Evolutionary conservation across 2,113 vertebrate species (phyloP), one percentile per base, ranked within the genome.

Genomic region (Argyrosomus japonicus): DNA sequence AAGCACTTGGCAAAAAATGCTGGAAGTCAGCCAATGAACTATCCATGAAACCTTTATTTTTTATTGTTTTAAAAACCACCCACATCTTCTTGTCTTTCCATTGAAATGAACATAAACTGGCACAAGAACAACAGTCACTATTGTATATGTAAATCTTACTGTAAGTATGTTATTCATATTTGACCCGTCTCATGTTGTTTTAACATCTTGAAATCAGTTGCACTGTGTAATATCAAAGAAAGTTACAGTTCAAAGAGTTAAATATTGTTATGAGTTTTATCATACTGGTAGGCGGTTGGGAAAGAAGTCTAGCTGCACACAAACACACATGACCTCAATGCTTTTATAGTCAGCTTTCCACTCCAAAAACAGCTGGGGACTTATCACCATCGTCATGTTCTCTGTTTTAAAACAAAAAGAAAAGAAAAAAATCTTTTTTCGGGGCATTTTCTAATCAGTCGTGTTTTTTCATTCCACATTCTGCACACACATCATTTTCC

Each of bases 231-330:
- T 58, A 90, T 88, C 58, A 90, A 92, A 88, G 21, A 14, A 80
- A 48, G 12, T 79, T 61, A 82, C 56, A 87, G 74, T 81, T 91
- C 67, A 90, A 91, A 89, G 61, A 64, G 61, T 74, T 58, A 86
- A 82, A 40, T 76, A 21, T 74, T 81, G 32, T 77, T 81, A 54
- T 36, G 75, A 78, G 50, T 85, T 67, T 88, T 72, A 75, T 88
- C 71, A 1, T 70, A 81, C 27, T 61, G 19, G 17, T 69, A 32
- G 65, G 77, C 2, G 3, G 27, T 40, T 60, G 15, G 8, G 19
- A 65, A 77, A 67, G 64, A 15, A 21, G 29, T 56, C 5, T 51
- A 14, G 3, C 1, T 25, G 23, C 43, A 45, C 40, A 54, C 76
- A 73, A 58, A 70, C 48, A 65, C 61, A 56, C 61, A 51, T 0